Evolutionary conservation across 2,797 vertebrate species (phyloP).

Genomic region (Hoplostethus mediterraneus): DNA sequence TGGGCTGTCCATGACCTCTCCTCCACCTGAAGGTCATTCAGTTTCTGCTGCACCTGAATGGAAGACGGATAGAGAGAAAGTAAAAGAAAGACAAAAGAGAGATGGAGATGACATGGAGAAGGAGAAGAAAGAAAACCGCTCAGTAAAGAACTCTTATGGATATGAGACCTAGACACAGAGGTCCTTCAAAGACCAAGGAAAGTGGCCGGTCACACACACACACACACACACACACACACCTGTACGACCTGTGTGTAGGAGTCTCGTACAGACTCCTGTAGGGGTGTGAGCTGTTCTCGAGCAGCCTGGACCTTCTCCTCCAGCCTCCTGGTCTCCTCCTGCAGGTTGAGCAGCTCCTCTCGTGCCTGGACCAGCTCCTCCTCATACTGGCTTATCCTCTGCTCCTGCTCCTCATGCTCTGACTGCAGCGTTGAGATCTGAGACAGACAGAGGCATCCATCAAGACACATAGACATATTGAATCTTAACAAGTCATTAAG

Average conservation of each 20-base stretch:
- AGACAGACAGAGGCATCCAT: neutral
- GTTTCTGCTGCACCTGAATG: constrained; percentile 89
- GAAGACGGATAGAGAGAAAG: neutral
- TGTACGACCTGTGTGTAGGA: constrained; percentile 93
- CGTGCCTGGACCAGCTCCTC: constrained; percentile 92
- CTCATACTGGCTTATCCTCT: constrained; percentile 91
- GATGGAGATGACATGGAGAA: neutral
- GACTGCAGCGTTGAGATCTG: constrained; percentile 93
- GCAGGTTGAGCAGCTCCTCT: constrained; percentile 91
- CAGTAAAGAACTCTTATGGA: neutral
- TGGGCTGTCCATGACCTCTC: constrained; percentile 88
- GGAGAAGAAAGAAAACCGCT: neutral
- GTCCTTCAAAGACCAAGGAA: too few relatives aligned
- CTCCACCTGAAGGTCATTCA: constrained; percentile 89
- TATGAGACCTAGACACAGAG: too few relatives aligned
- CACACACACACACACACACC: constrained; percentile 73
- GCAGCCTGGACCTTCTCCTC: constrained; percentile 92
- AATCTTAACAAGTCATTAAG: too few relatives aligned
- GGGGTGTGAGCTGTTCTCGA: constrained; percentile 91
- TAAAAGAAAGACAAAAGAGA: too few relatives aligned
- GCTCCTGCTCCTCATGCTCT: constrained; percentile 93
- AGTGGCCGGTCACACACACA: too few relatives aligned
- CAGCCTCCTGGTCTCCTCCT: constrained; percentile 92
- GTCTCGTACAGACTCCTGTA: constrained; percentile 91
- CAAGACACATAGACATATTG: neutral